These are phyloP conservation scores for Homarus gammarus DNA, from an alignment of 2,888 invertebrate genomes.

Conservation along the genomic window DNA sequence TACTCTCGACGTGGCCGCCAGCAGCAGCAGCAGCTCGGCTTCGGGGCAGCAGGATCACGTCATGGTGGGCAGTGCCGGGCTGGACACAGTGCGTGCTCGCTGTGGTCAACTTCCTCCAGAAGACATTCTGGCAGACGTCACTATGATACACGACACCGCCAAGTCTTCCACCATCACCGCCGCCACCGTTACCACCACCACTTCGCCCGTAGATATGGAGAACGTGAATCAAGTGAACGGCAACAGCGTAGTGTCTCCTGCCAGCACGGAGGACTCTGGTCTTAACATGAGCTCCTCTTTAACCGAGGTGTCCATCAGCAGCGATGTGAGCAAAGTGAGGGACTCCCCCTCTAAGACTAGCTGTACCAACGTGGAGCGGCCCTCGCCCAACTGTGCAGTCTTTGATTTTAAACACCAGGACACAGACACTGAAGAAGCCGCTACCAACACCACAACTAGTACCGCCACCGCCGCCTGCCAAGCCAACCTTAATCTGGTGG, in stretches of 20 bases:
- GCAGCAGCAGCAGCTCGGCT: conserved; percentile 20
- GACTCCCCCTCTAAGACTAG: conserved; percentile 78
- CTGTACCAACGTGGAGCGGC: conserved; percentile 83
- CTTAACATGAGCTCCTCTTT: conserved; percentile 42
- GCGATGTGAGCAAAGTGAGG: conserved; percentile 45
- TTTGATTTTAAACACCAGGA: conserved; percentile 93
- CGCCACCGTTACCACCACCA: not conserved
- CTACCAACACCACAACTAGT: conserved; percentile 36
- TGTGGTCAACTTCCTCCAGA: conserved; percentile 34
- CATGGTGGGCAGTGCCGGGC: conserved; percentile 67
- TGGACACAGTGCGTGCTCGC: conserved; percentile 65
- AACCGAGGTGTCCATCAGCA: conserved; percentile 22
- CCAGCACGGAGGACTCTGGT: conserved; percentile 48
- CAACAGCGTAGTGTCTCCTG: conserved; percentile 32
- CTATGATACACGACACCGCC: conserved; percentile 51
- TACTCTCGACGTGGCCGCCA: conserved; percentile 15
- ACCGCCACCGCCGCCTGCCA: conserved; percentile 62
- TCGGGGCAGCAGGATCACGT: conserved; percentile 28
- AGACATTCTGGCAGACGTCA: conserved; percentile 33
- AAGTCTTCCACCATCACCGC: conserved; percentile 36
- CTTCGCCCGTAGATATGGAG: conserved; percentile 30
- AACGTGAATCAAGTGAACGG: conserved; percentile 52
- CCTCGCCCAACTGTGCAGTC: conserved; percentile 85
- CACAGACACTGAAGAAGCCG: conserved; percentile 88
- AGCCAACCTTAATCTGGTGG: conserved; percentile 70